Evolutionary conservation across 1,140 invertebrate species (phyloP), one percentile per base, ranked within the genome.

Genomic region (Cyphomyrmex costatus): DNA sequence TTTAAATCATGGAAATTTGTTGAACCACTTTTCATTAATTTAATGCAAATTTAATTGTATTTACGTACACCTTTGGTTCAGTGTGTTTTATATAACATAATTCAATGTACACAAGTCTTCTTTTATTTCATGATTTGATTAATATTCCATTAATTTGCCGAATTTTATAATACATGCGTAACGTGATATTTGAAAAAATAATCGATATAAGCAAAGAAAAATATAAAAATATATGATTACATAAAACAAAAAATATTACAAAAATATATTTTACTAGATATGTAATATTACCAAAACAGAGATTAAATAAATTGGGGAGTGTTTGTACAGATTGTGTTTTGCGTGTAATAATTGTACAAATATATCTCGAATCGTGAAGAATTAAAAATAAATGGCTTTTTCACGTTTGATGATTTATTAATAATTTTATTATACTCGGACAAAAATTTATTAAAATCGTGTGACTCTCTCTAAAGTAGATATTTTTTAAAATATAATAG

Each of bases 321-420:
- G 12, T n/a, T 42, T 63, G n/a, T 63, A 42, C 6, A 49, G 4
- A 46, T 68, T 4, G 30, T 19, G 36, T 46, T 77, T 16, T 68
- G 4, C 33, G 16, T 42, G 36, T 42, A 42, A 42, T 68, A 70
- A 56, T 68, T 66, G 14, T n/a, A 71, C 14, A 70, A 53, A 46
- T 56, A 56, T n/a, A 70, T 33, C 27, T 19, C n/a, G 30, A 56
- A 70, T 79, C 10, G 33, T 2, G 10, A n/a, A 42, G 4, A 42
- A 56, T 58, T 27, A 27, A 80, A 80, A 71, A 42, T 56, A 56
- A 56, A 70, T 16, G 3, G 16, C 61, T 70, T 80, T 51, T 63
- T n/a, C 16, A 27, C 33, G 33, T 56, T 36, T 12, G 1, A 71
- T 42, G 16, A 1, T 53, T 71, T 58, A 56, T 56, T 80, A 71